phyloP scores from a whole-genome alignment of 2,888 invertebrate species.

The Strigamia crassipes region DNA sequence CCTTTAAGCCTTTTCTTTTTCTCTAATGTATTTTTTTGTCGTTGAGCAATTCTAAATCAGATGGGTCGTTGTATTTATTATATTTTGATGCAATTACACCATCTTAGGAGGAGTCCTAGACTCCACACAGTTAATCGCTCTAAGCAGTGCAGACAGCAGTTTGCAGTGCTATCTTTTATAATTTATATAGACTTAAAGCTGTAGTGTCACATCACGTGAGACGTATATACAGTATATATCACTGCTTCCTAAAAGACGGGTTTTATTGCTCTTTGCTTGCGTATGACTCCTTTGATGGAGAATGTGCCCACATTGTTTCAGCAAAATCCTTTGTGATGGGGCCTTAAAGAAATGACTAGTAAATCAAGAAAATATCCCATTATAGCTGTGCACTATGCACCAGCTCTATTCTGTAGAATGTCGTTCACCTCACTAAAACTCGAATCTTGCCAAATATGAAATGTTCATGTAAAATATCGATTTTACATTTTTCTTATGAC shows the following conservation, averaged over 20 bases:
- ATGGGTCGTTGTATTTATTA: background rate
- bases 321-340: background rate
- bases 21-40: background rate
- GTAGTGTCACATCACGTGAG: background rate
- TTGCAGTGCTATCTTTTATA: background rate
- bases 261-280: background rate
- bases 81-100: background rate
- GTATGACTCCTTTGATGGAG: background rate
- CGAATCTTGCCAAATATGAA: background rate
- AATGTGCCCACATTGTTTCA: background rate
- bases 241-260: background rate
- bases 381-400: background rate
- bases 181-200: background rate
- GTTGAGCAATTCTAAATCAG: background rate
- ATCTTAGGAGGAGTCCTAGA: background rate
- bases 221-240: background rate
- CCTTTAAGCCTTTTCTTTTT: background rate
- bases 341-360: background rate
- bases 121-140: background rate
- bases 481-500: background rate
- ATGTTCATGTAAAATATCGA: slow-evolving; percentile 15
- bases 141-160: background rate
- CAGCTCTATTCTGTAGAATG: background rate
- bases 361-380: background rate
- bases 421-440: slow-evolving; percentile 6